Evolutionary conservation across 2,888 invertebrate genomes (phyloP), one percentile per base, ranked within the genome.

Genomic region (Octodonta nipae): DNA sequence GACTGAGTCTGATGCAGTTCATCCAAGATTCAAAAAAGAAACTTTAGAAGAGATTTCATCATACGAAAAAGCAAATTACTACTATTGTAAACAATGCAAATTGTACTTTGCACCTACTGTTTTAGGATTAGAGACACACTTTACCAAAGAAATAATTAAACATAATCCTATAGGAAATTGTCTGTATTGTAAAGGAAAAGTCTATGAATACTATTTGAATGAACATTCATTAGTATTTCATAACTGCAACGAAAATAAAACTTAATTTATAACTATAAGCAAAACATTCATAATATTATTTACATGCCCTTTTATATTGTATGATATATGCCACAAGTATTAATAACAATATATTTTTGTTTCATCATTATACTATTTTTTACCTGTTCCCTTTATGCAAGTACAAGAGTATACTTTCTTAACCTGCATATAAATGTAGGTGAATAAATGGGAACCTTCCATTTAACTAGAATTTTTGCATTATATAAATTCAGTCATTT

Each of bases 1-100:
- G n/a, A n/a, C n/a, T 13, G 59, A 58, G 45, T 49, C 41, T 29
- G 59, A 60, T 44, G 56, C 60, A 13, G 51, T 53, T 4, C 60
- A 60, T 41, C 58, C 56, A 8, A 46, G 60, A 38, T 60, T 60
- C 44, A 26, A 41, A 13, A 41, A 46, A 15, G 41, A 49, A 39
- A 44, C 47, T 28, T 40, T 47, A 16, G 47, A 50, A 33, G 50
- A 43, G 35, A 42, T 52, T 4, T 37, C 45, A 32, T 45, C 52
- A 38, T 56, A 52, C 41, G 50, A 58, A 39, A 38, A 42, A 24
- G 46, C 51, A 34, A 45, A 53, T 33, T 51, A 56, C 42, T 58
- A 52, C 38, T 54, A 50, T 35, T 60, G 60, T 36, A 41, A 42
- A 15, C 44, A 47, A 27, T 60, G 60, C 32, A 48, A 52, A 24